phyloP scores from a whole-genome alignment of 2,888 invertebrate species.

The Heliconius charithonia region DNA sequence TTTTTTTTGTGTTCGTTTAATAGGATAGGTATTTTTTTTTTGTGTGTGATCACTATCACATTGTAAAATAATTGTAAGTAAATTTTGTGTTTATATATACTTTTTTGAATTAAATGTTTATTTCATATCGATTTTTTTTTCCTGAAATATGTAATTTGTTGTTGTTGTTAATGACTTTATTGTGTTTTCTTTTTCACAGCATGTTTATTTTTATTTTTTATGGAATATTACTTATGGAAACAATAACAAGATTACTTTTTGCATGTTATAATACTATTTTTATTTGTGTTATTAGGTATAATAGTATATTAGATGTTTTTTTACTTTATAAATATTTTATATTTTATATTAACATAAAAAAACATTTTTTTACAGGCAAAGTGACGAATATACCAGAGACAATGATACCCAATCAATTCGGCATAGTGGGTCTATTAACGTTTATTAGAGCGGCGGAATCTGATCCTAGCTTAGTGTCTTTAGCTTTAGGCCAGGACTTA shows the following conservation, averaged over 20 bases:
- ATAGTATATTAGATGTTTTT: background rate
- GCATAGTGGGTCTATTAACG: conserved; percentile 98
- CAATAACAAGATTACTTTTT: background rate
- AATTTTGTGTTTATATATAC: background rate
- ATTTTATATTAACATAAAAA: conserved; percentile 21
- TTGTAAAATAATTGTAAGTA: background rate
- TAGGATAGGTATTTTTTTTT: background rate
- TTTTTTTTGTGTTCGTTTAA: background rate
- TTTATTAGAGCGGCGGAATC: conserved; percentile 99
- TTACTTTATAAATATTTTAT: background rate
- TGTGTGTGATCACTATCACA: background rate
- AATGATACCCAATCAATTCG: conserved; percentile 99
- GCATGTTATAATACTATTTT: background rate
- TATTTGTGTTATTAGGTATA: background rate
- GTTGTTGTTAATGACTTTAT: background rate
- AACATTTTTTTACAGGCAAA: conserved; percentile 86
- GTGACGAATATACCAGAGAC: conserved; percentile 99
- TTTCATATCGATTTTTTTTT: background rate
- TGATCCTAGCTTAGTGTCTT: conserved; percentile 97
- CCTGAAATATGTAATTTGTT: background rate
- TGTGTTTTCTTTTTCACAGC: background rate
- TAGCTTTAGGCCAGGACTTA: conserved; percentile 98
- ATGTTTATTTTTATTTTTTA: background rate
- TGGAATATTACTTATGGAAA: background rate
- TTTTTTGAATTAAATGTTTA: background rate